A percentile compares a stretch with the other conserved stretches of the same genome.
These are phyloP conservation scores for Picus viridis DNA, from an alignment of 2,797 vertebrate species.

Conservation along the genomic window DNA sequence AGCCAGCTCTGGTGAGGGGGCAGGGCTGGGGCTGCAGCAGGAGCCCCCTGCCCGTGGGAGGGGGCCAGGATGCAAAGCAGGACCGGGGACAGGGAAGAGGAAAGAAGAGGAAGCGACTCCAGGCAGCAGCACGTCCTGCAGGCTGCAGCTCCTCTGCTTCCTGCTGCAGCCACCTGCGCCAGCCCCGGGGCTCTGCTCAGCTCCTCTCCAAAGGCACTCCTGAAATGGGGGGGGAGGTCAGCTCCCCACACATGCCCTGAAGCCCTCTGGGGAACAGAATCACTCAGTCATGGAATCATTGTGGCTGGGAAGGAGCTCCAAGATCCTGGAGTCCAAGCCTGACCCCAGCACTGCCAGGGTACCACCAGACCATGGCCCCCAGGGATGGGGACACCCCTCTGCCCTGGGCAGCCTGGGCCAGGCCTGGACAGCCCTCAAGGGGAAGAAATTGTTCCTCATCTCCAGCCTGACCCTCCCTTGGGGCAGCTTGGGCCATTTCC, in stretches of 20 bases:
- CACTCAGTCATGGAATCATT: too few species aligned
- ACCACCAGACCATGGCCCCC: too few species aligned
- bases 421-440: too few species aligned
- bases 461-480: too few species aligned
- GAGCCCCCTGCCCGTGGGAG: not conserved
- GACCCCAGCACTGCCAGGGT: too few species aligned
- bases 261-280: too few species aligned
- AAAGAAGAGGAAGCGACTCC: not conserved
- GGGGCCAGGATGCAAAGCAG: not conserved
- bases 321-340: too few species aligned
- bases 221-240: not conserved
- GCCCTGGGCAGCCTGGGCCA: too few species aligned
- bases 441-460: too few species aligned
- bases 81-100: not conserved
- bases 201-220: not conserved
- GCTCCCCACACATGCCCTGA: not conserved
- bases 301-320: too few species aligned
- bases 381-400: too few species aligned
- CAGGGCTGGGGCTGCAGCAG: not conserved
- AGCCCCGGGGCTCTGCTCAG: not conserved
- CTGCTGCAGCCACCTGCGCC: not conserved
- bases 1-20: not conserved
- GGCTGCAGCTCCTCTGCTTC: not conserved
- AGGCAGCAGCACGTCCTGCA: conserved; percentile 12
- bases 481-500: too few species aligned